These are phyloP conservation scores for Leucoma salicis DNA, from an alignment of 2,888 invertebrate species.

Conservation along the genomic window DNA sequence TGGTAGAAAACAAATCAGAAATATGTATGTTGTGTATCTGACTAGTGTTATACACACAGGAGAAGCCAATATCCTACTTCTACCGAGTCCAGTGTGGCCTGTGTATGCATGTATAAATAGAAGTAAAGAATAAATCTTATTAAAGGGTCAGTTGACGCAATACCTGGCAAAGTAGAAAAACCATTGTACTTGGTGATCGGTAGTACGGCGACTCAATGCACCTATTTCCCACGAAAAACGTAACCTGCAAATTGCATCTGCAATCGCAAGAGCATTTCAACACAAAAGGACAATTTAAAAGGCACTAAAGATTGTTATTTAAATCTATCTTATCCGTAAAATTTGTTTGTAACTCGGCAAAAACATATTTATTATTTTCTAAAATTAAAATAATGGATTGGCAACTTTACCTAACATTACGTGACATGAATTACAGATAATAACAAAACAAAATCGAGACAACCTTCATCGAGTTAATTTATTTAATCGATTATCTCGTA, in stretches of 20 bases:
- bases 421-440: slow-evolving; percentile 5
- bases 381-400: not conserved
- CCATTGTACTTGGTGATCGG: not conserved
- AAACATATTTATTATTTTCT: too few species aligned
- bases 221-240: not conserved
- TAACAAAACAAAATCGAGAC: slow-evolving; percentile 4
- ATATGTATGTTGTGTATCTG: too few species aligned
- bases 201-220: not conserved
- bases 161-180: not conserved
- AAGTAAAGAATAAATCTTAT: too few species aligned
- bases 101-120: too few species aligned
- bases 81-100: too few species aligned
- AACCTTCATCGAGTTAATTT: slow-evolving; percentile 20
- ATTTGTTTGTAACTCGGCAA: too few species aligned
- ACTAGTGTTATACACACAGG: too few species aligned
- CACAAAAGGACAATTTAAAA: not conserved
- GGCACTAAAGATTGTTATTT: too few species aligned
- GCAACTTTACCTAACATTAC: slow-evolving; percentile 7
- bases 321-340: too few species aligned
- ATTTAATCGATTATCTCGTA: slow-evolving; percentile 20
- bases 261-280: not conserved
- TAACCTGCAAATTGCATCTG: not conserved
- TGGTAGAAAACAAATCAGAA: too few species aligned
- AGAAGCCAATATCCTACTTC: too few species aligned
- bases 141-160: too few species aligned